phyloP scores from a whole-genome alignment of 2,797 vertebrate species.

The Semaprochilodus insignis region DNA sequence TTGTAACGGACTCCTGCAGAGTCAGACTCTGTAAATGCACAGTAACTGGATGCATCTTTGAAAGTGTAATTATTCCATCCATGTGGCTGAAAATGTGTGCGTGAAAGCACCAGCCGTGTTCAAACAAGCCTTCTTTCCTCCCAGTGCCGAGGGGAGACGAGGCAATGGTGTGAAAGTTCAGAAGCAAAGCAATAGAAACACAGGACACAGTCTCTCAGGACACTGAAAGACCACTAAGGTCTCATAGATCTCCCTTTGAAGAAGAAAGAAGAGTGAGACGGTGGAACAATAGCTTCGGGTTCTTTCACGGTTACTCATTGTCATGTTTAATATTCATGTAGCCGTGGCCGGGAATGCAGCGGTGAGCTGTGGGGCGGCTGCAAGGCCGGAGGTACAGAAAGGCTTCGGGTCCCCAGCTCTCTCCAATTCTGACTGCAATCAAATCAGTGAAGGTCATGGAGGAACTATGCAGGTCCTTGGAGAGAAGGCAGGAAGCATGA shows the following conservation, averaged over 20 bases:
- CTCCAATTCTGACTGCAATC: conserved; percentile 16
- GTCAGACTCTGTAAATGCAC: neutral
- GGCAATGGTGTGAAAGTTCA: neutral
- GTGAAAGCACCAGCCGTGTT: neutral
- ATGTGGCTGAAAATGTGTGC: neutral
- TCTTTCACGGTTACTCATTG: conserved; percentile 19
- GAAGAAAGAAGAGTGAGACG: neutral
- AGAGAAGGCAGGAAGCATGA: conserved; percentile 22
- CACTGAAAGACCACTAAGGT: too few species aligned
- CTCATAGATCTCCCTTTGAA: neutral
- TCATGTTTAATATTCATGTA: conserved; percentile 29
- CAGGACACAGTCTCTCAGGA: neutral
- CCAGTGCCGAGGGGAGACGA: neutral
- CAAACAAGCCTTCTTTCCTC: neutral
- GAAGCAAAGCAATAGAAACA: neutral
- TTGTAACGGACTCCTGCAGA: neutral
- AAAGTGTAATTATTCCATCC: neutral
- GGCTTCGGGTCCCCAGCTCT: neutral
- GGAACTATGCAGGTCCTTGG: conserved; percentile 14
- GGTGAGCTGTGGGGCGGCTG: neutral
- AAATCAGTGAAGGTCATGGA: conserved; percentile 22
- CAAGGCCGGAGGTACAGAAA: conserved; percentile 11
- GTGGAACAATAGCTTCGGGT: neutral
- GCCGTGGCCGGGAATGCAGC: neutral
- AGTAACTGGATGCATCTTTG: neutral